Evolutionary conservation across 1,140 invertebrate genomes (phyloP).

Genomic region (Holcopasites calliopsidis): DNA sequence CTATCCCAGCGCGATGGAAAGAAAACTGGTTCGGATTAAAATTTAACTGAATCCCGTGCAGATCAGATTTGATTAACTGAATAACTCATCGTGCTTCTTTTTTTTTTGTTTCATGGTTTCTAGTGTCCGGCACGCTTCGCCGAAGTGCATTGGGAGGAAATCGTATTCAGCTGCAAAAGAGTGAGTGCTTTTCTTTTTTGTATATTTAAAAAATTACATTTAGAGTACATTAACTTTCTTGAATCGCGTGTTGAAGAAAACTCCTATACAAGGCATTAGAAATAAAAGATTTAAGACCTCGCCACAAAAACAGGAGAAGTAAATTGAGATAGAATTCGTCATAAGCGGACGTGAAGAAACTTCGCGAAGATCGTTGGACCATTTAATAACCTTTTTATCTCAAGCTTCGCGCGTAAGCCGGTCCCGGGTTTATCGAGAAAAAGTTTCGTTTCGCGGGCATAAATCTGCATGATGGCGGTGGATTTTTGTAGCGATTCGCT

Average conservation of each 20-base stretch:
- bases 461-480: slow-evolving; percentile 41
- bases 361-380: background rate
- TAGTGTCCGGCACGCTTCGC: background rate
- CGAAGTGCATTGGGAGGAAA: background rate
- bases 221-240: background rate
- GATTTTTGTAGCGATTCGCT: slow-evolving; percentile 13
- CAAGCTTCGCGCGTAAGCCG: background rate
- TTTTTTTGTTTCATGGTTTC: slow-evolving; percentile 5
- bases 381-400: slow-evolving; percentile 41
- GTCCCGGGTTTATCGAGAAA: background rate
- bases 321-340: too few species aligned
- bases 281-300: too few species aligned
- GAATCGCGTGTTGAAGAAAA: too few species aligned
- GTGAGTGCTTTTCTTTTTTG: too few species aligned
- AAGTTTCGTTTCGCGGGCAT: slow-evolving; percentile 33
- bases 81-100: background rate
- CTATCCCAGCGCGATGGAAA: too few species aligned
- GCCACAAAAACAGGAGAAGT: too few species aligned
- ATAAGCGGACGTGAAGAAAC: background rate
- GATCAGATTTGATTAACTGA: too few species aligned
- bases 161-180: background rate
- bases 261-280: too few species aligned
- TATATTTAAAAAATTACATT: background rate
- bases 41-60: too few species aligned
- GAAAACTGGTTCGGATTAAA: slow-evolving; percentile 17